These are phyloP conservation scores for Phataginus tetradactyla DNA, from an alignment of 2,797 vertebrate species.

Conservation along the genomic window DNA sequence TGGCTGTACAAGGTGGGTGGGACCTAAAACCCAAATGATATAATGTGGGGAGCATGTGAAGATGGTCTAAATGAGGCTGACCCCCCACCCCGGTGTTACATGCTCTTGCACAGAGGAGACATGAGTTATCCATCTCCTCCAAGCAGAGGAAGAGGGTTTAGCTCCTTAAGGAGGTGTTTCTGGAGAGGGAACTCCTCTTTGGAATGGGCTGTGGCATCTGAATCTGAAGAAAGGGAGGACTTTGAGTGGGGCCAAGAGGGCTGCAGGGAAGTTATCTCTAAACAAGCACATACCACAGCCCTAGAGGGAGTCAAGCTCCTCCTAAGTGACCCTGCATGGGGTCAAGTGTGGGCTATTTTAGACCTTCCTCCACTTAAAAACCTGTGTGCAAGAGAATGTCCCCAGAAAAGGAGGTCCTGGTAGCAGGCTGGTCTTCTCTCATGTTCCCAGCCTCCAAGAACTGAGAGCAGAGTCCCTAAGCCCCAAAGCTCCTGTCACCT, in stretches of 20 bases:
- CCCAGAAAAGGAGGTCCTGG: neutral
- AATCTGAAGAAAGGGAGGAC: neutral
- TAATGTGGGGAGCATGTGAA: neutral
- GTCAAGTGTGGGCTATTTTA: neutral
- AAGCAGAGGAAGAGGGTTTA: neutral
- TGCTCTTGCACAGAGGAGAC: neutral
- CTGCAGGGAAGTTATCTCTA: neutral
- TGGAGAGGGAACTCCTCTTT: neutral
- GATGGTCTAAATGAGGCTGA: neutral
- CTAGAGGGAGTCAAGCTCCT: neutral
- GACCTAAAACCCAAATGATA: neutral
- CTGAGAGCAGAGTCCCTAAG: neutral
- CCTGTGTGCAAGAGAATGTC: neutral
- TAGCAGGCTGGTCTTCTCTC: too few species aligned
- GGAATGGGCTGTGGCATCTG: neutral
- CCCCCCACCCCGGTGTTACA: neutral
- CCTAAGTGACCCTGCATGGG: neutral
- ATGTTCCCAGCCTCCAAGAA: neutral
- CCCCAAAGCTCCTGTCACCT: neutral
- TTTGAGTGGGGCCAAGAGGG: too few species aligned
- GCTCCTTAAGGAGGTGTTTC: neutral
- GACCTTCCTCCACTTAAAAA: neutral
- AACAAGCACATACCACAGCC: neutral
- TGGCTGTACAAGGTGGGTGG: neutral
- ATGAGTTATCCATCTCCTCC: neutral